Evolutionary conservation across 1,140 invertebrate species (phyloP).

Genomic region (Metopolophium dirhodum): DNA sequence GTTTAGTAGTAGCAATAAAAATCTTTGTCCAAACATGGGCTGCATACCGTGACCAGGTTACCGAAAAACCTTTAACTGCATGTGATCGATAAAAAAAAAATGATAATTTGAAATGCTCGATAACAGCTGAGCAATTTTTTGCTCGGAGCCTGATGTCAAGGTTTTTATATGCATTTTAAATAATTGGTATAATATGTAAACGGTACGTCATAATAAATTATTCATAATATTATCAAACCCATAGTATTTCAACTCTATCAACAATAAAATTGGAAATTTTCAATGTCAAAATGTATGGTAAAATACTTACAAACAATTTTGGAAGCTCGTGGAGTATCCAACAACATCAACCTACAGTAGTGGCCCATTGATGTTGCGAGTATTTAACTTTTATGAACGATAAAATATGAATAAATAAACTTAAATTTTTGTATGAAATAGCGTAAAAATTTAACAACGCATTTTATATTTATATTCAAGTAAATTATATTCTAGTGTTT

Average conservation of each 20-base stretch:
- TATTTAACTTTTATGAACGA: too few species aligned
- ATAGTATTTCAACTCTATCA: background rate
- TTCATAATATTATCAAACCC: too few species aligned
- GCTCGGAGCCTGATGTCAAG: too few species aligned
- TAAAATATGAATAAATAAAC: too few species aligned
- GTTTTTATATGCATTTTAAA: too few species aligned
- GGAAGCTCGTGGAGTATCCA: too few species aligned
- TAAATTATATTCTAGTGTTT: background rate
- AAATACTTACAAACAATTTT: background rate
- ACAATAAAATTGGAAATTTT: background rate
- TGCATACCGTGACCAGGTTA: background rate
- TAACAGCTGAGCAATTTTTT: background rate
- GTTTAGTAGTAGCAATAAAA: background rate
- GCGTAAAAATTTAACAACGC: background rate
- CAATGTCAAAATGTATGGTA: background rate
- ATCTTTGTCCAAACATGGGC: background rate
- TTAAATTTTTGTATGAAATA: background rate
- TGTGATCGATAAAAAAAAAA: background rate
- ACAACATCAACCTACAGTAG: too few species aligned
- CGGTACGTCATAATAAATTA: too few species aligned
- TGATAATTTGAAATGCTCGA: background rate
- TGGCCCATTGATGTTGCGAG: too few species aligned
- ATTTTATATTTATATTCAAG: background rate
- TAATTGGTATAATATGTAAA: too few species aligned
- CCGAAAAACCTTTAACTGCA: background rate